These are phyloP conservation scores for Leucozona laternaria DNA, from an alignment of 2,888 invertebrate species.

Conservation along the genomic window DNA sequence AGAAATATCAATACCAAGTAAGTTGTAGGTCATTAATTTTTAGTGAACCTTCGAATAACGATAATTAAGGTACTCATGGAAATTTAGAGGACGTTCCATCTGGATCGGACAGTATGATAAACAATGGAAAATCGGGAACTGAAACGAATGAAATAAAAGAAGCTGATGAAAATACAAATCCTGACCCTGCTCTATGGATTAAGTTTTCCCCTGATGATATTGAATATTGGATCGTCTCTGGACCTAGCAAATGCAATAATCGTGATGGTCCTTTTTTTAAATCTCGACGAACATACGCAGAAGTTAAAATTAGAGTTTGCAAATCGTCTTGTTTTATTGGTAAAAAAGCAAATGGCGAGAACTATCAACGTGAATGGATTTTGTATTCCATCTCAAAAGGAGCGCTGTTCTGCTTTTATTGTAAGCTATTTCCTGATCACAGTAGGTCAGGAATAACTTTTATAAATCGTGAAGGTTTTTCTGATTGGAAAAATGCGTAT, in stretches of 20 bases:
- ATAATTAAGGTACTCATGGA: too few species aligned
- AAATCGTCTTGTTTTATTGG: not conserved
- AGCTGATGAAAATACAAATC: not conserved
- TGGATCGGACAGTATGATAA: too few species aligned
- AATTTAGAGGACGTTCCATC: too few species aligned
- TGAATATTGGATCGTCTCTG: not conserved
- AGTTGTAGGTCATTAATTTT: too few species aligned
- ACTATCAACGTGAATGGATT: not conserved
- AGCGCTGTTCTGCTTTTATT: slow-evolving; percentile 18
- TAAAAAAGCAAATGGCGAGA: not conserved
- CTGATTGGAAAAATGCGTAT: slow-evolving; percentile 12
- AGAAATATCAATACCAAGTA: too few species aligned
- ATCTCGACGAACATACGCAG: slow-evolving; percentile 3
- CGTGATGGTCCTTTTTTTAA: slow-evolving; percentile 3
- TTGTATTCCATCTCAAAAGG: not conserved
- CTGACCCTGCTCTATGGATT: not conserved
- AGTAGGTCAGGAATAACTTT: slow-evolving; percentile 7
- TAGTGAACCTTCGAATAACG: too few species aligned
- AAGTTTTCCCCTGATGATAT: not conserved
- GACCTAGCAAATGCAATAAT: not conserved
- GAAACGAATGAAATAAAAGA: not conserved
- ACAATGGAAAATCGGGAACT: too few species aligned
- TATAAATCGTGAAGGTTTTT: slow-evolving; percentile 31
- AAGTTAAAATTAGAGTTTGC: slow-evolving; percentile 14
- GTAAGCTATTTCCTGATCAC: slow-evolving; percentile 31